phyloP scores from a whole-genome alignment of 2,888 invertebrate species.

The Eumacrocentrus americanus region DNA sequence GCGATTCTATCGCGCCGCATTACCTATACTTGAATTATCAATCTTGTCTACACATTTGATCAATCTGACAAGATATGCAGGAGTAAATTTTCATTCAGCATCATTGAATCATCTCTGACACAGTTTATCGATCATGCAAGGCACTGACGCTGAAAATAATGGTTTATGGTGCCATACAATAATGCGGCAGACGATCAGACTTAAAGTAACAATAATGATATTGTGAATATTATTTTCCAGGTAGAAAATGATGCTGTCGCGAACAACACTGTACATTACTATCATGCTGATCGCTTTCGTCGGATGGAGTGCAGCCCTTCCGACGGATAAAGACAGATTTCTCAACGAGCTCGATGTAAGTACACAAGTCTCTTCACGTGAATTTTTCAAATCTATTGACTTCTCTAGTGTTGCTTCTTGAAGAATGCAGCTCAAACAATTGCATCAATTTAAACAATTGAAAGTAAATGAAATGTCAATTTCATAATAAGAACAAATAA shows the following conservation, averaged over 20 bases:
- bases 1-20: too few relatives aligned
- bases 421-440: conserved; percentile 5
- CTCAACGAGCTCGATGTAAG: conserved; percentile 58
- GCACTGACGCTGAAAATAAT: too few relatives aligned
- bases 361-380: conserved; percentile 25
- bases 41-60: too few relatives aligned
- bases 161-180: too few relatives aligned
- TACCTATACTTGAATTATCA: too few relatives aligned
- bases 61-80: too few relatives aligned
- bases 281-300: conserved; percentile 45
- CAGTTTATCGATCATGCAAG: too few relatives aligned
- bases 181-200: not conserved
- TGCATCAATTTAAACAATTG: not conserved
- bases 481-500: not conserved
- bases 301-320: conserved; percentile 49
- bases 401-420: too few relatives aligned
- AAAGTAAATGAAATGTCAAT: conserved; percentile 4
- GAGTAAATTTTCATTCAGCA: too few relatives aligned
- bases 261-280: conserved; percentile 38
- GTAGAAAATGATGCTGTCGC: conserved; percentile 42
- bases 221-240: conserved; percentile 17
- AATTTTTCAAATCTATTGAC: not conserved
- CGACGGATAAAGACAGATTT: conserved; percentile 56
- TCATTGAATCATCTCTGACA: too few relatives aligned
- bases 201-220: not conserved